Evolutionary conservation across 1,140 invertebrate genomes (phyloP), one percentile per base, ranked within the genome.

Genomic region (Lasaia peninsularis): DNA sequence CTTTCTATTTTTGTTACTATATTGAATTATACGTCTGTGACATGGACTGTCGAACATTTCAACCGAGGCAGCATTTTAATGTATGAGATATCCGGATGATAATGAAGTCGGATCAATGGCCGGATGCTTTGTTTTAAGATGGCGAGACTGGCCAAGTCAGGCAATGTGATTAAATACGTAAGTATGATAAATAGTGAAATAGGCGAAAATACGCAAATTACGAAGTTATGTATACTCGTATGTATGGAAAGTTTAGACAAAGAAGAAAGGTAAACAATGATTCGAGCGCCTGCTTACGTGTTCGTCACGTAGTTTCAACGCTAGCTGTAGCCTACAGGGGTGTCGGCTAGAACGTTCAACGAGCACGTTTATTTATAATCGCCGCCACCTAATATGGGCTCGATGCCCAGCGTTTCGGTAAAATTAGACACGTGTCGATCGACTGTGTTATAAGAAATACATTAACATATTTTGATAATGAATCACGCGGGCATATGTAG

Each of bases 301-400:
- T 16, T 16, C 37, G 10, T n/a, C n/a, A 32, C 14, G 28, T 31
- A 28, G 24, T 10, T 31, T 55, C 7, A 12, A 14, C 53, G 28
- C 8, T 31, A 14, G 37, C 40, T 48, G 31, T 18, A 18, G 35
- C 6, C 28, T 24, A 20, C 48, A 40, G 53, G 37, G 37, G 53
- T 37, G 37, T 20, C 40, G n/a, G 37, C 24, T 48, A 31, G 53
- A 28, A 40, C 24, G 53, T 24, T 55, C 28, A 28, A 28, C 53
- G 53, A 44, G 40, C 35, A 55, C 52, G 62, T 71, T 65, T 88
- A 88, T 88, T 88, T 86, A 80, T 71, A 67, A 73, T 70, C 58
- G 52, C 61, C 69, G 73, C 69, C 77, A 72, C 85, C 85, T 80
- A 88, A 88, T 86, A 88, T 85, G 85, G 85, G 71, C 75, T 69